These are phyloP conservation scores for Parazoanthus darwini DNA, from an alignment of 92 coral and sea anemone species.

Conservation along the genomic window DNA sequence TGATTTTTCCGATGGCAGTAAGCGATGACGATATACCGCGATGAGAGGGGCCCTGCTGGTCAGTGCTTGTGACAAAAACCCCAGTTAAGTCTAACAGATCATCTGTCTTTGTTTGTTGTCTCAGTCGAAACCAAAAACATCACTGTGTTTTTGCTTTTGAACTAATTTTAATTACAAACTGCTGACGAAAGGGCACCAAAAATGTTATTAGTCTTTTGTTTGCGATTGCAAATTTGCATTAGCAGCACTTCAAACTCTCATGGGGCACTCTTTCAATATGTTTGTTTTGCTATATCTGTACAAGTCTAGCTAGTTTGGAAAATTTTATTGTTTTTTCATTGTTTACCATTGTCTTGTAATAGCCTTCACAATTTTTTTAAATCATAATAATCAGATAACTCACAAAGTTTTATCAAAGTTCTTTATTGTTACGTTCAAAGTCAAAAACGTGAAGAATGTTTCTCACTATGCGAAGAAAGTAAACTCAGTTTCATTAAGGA, in stretches of 20 bases:
- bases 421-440: neutral
- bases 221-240: neutral
- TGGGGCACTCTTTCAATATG: neutral
- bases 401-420: neutral
- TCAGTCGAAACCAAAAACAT: neutral
- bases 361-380: too few relatives aligned
- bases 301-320: neutral
- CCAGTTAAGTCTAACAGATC: neutral
- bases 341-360: neutral
- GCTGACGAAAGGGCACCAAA: neutral
- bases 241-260: neutral
- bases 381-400: too few relatives aligned
- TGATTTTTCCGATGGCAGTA: neutral
- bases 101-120: neutral
- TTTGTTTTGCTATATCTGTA: neutral
- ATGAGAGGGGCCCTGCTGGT: too few relatives aligned
- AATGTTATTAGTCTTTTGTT: slow-evolving; percentile 4
- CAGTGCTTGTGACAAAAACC: neutral
- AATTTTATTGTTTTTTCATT: neutral
- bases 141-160: neutral
- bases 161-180: neutral
- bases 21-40: neutral
- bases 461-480: too few relatives aligned
- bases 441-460: neutral
- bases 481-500: too few relatives aligned